These are phyloP conservation scores for Hirtodrosophila confusa DNA, from an alignment of 2,888 invertebrate species.

Conservation along the genomic window DNA sequence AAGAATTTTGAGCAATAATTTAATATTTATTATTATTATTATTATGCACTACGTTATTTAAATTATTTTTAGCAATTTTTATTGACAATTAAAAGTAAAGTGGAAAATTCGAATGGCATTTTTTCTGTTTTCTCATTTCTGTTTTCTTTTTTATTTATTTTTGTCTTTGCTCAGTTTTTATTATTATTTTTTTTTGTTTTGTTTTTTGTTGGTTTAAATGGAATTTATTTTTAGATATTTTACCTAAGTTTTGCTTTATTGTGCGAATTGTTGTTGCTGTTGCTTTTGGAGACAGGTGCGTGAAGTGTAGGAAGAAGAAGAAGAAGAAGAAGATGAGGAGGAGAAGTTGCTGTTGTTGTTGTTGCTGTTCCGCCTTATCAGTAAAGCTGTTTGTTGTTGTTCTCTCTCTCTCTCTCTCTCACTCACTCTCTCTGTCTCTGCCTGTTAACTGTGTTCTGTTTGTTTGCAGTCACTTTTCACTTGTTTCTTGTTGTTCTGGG, in stretches of 20 bases:
- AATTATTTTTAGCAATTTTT: slow-evolving; percentile 54
- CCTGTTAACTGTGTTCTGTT: not conserved
- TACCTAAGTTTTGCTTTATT: slow-evolving; percentile 79
- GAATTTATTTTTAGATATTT: slow-evolving; percentile 81
- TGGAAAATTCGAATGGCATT: slow-evolving; percentile 35
- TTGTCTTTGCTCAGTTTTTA: slow-evolving; percentile 26
- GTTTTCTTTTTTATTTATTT: slow-evolving; percentile 14
- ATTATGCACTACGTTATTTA: slow-evolving; percentile 35
- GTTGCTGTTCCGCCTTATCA: slow-evolving; percentile 46
- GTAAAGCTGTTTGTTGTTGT: slow-evolving; percentile 29
- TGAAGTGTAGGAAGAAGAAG: slow-evolving; percentile 34
- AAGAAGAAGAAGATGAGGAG: slow-evolving; percentile 28
- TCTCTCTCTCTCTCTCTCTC: slow-evolving; percentile 23
- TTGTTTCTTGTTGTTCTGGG: not conserved
- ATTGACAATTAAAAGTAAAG: slow-evolving; percentile 24
- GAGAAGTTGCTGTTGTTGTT: slow-evolving; percentile 28
- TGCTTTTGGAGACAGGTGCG: slow-evolving; percentile 47
- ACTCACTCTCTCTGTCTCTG: not conserved
- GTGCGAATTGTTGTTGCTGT: slow-evolving; percentile 53
- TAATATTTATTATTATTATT: slow-evolving; percentile 33
- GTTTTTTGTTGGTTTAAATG: slow-evolving; percentile 65
- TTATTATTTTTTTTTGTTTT: slow-evolving; percentile 21
- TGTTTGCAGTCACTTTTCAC: slow-evolving; percentile 33
- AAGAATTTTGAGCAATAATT: slow-evolving; percentile 15
- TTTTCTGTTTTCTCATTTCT: slow-evolving; percentile 1